These are phyloP conservation scores for Papilio aristodemus DNA, from an alignment of 1,140 invertebrate genomes.

Conservation along the genomic window DNA sequence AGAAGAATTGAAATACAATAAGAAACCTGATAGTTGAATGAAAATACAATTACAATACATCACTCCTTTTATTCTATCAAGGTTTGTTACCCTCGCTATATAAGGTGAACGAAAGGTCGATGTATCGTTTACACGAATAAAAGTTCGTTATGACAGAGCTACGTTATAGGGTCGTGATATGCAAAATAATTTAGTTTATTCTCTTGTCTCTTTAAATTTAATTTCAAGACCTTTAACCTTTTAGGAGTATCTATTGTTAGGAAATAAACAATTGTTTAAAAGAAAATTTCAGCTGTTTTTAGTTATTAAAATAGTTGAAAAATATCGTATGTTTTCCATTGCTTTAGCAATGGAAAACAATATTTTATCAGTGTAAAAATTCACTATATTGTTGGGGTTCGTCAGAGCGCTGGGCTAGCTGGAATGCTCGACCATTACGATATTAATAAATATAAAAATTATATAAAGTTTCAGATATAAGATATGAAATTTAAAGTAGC, in stretches of 20 bases:
- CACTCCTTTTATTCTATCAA: slow-evolving; percentile 9
- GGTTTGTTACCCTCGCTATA: not conserved
- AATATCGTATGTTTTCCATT: no score
- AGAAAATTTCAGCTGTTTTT: no score
- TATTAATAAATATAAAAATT: no score
- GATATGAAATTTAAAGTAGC: no score
- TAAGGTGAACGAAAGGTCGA: slow-evolving; percentile 20
- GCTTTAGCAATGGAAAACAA: no score
- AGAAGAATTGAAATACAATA: slow-evolving; percentile 1
- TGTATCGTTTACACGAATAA: not conserved
- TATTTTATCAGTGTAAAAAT: no score
- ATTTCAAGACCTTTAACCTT: not conserved
- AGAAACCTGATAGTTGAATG: slow-evolving; percentile 1
- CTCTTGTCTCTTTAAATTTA: not conserved
- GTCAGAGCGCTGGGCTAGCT: no score
- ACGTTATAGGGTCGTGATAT: not conserved
- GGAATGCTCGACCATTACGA: no score
- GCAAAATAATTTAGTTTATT: not conserved
- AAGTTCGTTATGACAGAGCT: not conserved
- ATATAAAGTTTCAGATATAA: no score
- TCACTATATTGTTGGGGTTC: no score
- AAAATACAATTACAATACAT: slow-evolving; percentile 27
- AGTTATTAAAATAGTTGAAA: no score
- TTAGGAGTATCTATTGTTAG: slow-evolving; percentile 1
- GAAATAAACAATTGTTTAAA: no score